These are phyloP conservation scores for Babyrousa celebensis DNA, from an alignment of 2,797 vertebrate species.

Conservation along the genomic window DNA sequence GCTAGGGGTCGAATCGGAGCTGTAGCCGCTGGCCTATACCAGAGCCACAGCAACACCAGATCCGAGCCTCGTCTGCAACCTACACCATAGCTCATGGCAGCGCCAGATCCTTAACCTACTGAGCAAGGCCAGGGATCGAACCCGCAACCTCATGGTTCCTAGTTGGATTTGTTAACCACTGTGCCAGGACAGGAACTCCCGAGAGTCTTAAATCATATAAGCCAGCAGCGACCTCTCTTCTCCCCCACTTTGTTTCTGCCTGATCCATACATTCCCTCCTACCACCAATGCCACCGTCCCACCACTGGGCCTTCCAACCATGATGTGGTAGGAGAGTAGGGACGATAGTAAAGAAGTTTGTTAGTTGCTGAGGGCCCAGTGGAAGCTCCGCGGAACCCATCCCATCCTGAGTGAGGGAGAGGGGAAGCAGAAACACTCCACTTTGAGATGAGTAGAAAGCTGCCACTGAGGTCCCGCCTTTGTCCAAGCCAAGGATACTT, in stretches of 20 bases:
- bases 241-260: not conserved
- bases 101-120: too few species aligned
- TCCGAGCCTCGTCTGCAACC: too few species aligned
- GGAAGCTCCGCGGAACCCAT: not conserved
- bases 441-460: not conserved
- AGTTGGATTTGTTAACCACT: too few species aligned
- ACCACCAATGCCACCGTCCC: rapidly evolving
- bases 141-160: too few species aligned
- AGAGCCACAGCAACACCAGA: too few species aligned
- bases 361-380: not conserved
- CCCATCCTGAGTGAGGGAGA: rapidly evolving
- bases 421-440: not conserved
- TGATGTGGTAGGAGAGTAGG: not conserved
- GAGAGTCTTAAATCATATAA: not conserved
- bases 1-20: too few species aligned
- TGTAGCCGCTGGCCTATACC: too few species aligned
- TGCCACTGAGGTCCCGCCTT: too few species aligned
- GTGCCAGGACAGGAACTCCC: too few species aligned
- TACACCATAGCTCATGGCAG: too few species aligned
- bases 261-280: not conserved
- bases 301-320: not conserved
- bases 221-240: not conserved
- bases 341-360: rapidly evolving
- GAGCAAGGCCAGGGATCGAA: too few species aligned
- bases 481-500: not conserved